Conservation (phyloP, 2,888 invertebrate species). For the Lycophotia porphyrea region DNA sequence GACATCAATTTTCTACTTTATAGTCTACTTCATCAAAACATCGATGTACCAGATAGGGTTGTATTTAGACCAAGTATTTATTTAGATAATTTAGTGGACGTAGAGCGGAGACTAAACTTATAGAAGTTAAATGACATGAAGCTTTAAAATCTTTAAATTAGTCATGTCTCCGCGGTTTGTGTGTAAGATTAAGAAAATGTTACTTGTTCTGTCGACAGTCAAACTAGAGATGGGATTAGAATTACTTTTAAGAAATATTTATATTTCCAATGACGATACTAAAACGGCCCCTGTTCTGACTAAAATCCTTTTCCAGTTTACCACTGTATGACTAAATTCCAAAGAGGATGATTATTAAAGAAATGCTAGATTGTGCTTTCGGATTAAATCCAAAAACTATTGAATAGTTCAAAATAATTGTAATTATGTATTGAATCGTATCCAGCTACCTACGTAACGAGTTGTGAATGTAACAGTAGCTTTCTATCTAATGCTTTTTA, state of each 20-base stretch:
- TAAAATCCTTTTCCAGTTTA: slow-evolving; percentile 21
- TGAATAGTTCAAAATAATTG: slow-evolving; percentile 54
- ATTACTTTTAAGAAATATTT: slow-evolving; percentile 58
- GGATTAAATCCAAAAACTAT: slow-evolving; percentile 68
- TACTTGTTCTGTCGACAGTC: slow-evolving; percentile 76
- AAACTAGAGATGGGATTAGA: slow-evolving; percentile 77
- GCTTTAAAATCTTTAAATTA: slow-evolving; percentile 71
- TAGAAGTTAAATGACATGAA: slow-evolving; percentile 67
- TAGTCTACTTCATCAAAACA: slow-evolving; percentile 58
- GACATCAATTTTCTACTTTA: slow-evolving; percentile 39
- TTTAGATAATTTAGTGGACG: slow-evolving; percentile 77
- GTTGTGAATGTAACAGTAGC: slow-evolving; percentile 66
- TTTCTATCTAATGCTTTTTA: slow-evolving; percentile 58
- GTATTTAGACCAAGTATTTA: slow-evolving; percentile 85
- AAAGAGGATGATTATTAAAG: slow-evolving; percentile 48
- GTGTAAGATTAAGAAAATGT: slow-evolving; percentile 60
- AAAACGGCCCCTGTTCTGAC: slow-evolving; percentile 64
- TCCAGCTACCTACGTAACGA: slow-evolving; percentile 64
- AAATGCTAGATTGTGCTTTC: slow-evolving; percentile 45
- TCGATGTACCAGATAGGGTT: slow-evolving; percentile 78
- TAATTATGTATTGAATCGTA: slow-evolving; percentile 59
- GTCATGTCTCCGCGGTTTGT: slow-evolving; percentile 67
- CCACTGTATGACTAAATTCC: slow-evolving; percentile 42
- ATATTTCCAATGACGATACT: slow-evolving; percentile 64
- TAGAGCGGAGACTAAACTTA: slow-evolving; percentile 67